Conservation (phyloP, 2,888 invertebrate species). For the Zhuqinia jingwanae region DNA sequence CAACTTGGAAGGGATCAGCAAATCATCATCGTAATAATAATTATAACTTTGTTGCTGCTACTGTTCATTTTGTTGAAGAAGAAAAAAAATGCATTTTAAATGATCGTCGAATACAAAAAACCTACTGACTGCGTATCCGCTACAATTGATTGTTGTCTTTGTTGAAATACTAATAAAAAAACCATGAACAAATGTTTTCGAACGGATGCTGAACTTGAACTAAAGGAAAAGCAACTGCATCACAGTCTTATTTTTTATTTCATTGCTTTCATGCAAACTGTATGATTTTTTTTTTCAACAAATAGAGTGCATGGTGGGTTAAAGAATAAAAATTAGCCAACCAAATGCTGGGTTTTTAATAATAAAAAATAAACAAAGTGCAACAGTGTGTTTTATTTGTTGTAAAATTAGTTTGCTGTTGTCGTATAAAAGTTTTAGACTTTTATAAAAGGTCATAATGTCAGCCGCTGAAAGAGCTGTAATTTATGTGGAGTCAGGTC, state of each 20-base stretch:
- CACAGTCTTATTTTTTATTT: slow-evolving; percentile 1
- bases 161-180: background rate
- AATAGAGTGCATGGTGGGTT: background rate
- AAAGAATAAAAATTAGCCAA: background rate
- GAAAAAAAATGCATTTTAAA: background rate
- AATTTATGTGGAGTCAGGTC: slow-evolving; percentile 78
- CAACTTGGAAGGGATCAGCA: no score
- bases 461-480: slow-evolving; percentile 77
- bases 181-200: slow-evolving; percentile 41
- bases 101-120: background rate
- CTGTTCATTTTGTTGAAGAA: background rate
- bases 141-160: slow-evolving; percentile 62
- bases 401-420: background rate
- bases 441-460: slow-evolving; percentile 60
- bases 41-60: background rate
- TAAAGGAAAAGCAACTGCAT: slow-evolving; percentile 46
- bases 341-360: background rate
- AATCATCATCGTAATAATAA: no score
- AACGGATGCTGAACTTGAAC: slow-evolving; percentile 73
- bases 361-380: no score
- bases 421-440: background rate
- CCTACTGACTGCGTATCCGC: slow-evolving; percentile 26
- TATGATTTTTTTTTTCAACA: background rate
- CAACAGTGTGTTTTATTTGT: background rate
- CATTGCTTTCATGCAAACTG: slow-evolving; percentile 43